Evolutionary conservation across 1,140 invertebrate species (phyloP).

Genomic region (Tetramorium parvispinum): DNA sequence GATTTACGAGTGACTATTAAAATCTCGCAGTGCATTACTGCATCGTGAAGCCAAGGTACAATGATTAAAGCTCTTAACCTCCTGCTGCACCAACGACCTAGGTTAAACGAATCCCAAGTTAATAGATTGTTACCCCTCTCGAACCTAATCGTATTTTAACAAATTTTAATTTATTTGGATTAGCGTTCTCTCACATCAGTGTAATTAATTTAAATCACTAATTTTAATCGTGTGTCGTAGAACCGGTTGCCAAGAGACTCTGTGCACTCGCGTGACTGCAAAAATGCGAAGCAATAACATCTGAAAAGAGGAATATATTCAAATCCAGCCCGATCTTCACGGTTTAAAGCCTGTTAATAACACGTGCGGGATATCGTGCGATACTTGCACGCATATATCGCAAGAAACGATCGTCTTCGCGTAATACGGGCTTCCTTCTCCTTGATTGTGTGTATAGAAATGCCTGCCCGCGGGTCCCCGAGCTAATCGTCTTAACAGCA

Average conservation of each 20-base stretch:
- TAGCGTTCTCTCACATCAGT: not conserved
- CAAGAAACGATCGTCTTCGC: not conserved
- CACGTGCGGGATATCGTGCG: not conserved
- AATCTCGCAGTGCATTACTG: conserved; percentile 26
- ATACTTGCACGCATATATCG: not conserved
- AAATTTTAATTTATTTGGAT: conserved; percentile 12
- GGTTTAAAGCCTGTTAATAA: conserved; percentile 7
- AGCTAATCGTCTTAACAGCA: conserved; percentile 72
- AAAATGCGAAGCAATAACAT: conserved; percentile 11
- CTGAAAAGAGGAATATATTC: not conserved
- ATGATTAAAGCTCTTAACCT: conserved; percentile 31
- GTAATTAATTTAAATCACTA: not conserved
- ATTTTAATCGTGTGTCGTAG: not conserved
- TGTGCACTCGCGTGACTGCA: not conserved
- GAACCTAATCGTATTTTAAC: conserved; percentile 17
- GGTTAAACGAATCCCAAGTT: conserved; percentile 43
- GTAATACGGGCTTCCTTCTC: conserved; percentile 42
- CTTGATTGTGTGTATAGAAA: conserved; percentile 40
- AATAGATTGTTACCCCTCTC: conserved; percentile 5
- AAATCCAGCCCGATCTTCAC: not conserved
- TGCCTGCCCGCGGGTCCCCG: conserved; percentile 18
- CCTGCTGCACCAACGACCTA: not conserved
- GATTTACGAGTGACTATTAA: conserved; percentile 58
- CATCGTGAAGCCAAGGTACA: conserved; percentile 17
- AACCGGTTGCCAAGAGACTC: conserved; percentile 16